Base-by-base conservation (phyloP, 2,888 invertebrate species). In the Aromia moschata region DNA sequence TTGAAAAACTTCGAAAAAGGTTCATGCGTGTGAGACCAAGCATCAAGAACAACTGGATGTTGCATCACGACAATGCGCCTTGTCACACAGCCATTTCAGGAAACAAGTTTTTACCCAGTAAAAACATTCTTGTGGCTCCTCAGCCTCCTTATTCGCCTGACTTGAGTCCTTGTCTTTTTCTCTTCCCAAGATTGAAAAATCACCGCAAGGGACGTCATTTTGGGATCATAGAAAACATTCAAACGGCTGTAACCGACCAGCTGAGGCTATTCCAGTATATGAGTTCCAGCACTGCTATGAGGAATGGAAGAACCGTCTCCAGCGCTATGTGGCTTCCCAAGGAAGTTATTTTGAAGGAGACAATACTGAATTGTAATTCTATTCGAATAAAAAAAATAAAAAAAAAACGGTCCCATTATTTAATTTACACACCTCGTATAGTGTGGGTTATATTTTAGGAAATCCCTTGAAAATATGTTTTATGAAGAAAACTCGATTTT, bases 1-100 rank as follows among this genome's bases (percentile, higher is more conserved):
- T 60, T 70, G 71, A 69, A 70, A 62, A 11, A 62, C 62, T 56
- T 68, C 67, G 46, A 65, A 62, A 56, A 60, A n/a, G 65, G 43
- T 62, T 62, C 36, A 65, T 65, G 33, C 59, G 65, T 20, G 25
- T 25, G 25, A 25, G 7, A 25, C 4, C 25, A 25, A 25, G 7
- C 4, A 25, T 25, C 25, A 25, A 25, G 7, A 25, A 25, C 25
- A 25, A 25, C 25, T 7, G 7, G 25, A 7, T 25, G 25, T 25
- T 25, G 25, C 25, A 25, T 25, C 25, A 25, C 25, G 7, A 7
- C 3, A 25, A 7, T 25, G 25, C 25, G 25, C 25, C 25, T 25
- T 25, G 7, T 25, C 25, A 25, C 25, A 25, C 25, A 25, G 25
- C 25, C 3, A 25, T 25, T 25, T 7, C 25, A 25, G 4, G 3